phyloP scores from a whole-genome alignment of 2,797 vertebrate species.

The Brotula barbata region DNA sequence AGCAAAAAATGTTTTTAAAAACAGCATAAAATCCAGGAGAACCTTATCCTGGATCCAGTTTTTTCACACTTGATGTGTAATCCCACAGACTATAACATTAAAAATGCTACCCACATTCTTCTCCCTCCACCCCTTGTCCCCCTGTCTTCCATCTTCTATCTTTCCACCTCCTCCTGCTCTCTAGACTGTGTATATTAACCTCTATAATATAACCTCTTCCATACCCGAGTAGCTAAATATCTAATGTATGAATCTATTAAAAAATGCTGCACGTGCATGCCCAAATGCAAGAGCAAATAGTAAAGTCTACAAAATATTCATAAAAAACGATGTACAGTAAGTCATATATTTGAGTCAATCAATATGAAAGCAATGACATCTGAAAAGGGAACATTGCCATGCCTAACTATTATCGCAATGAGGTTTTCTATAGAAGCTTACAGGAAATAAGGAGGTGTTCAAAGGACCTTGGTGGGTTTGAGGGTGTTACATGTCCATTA shows the following conservation, averaged over 20 bases:
- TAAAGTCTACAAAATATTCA: background rate
- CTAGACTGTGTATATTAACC: slow-evolving; percentile 11
- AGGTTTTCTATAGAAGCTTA: slow-evolving; percentile 24
- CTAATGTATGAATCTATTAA: slow-evolving; percentile 24
- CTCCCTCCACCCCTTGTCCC: background rate
- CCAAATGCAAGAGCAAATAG: background rate
- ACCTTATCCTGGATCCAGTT: no score
- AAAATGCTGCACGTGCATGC: background rate
- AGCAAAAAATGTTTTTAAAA: no score
- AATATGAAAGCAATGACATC: background rate
- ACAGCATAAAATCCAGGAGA: no score
- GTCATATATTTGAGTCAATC: background rate
- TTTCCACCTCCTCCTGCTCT: background rate
- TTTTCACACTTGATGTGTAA: background rate
- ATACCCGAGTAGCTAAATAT: slow-evolving; percentile 25
- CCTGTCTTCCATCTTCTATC: background rate
- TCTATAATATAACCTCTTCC: background rate
- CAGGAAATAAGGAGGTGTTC: slow-evolving; percentile 46
- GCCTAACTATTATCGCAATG: background rate
- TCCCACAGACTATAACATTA: slow-evolving; percentile 6
- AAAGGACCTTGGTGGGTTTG: slow-evolving; percentile 22
- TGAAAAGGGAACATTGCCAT: background rate
- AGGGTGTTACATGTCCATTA: slow-evolving; percentile 57
- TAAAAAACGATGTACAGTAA: background rate
- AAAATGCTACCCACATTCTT: slow-evolving; percentile 20